Base-by-base conservation (phyloP, 1,140 invertebrate genomes). In the Drosophila novamexicana region DNA sequence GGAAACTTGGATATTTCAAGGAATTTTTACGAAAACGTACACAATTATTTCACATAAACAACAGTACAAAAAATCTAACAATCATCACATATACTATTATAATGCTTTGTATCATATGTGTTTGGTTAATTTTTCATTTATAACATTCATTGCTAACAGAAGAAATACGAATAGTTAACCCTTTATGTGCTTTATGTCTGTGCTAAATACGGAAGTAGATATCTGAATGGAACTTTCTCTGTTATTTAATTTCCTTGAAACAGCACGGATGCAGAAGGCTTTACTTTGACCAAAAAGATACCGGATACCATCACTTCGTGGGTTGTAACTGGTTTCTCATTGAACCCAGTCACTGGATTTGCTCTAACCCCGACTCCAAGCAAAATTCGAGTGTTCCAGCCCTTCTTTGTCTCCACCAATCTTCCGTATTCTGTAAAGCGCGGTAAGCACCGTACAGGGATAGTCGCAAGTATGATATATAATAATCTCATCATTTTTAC, bases 261-360 rank as follows among this genome's bases (percentile, higher is more conserved):
- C 22, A 91, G 81, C n/a, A 67, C 75, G 2, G 77, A 77, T 32
- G 68, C 8, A 0, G 69, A 75, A 0, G 70, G 49, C 0, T 77
- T 89, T 6, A 93, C 94, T 37, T 93, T 93, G 45, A 58, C 40
- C 0, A 91, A 88, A 45, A 92, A 91, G 52, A 95, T 98, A 36
- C 98, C 98, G 0, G 96, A 97, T 74, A 97, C 97, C 0, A 97
- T 99, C 9, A 98, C 97, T 0, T 97, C 97, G 1, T 99, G 98
- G 98, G 94, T 97, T 16, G 94, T 99, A 0, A 97, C 96, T 37
- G 98, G 97, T 1, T 99, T 99, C 92, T 97, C 98, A 0, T 93
- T 99, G 44, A 97, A 98, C 93, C 94, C 96, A 0, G 93, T 96
- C 8, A 93, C 95, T 61, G 98, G 98, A 16, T 94, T 99, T 0